Percentiles rank a stretch among this genome's conserved stretches.
Evolutionary conservation across 2,888 invertebrate genomes (phyloP).

Genomic region (Caenorhabditis sp.): DNA sequence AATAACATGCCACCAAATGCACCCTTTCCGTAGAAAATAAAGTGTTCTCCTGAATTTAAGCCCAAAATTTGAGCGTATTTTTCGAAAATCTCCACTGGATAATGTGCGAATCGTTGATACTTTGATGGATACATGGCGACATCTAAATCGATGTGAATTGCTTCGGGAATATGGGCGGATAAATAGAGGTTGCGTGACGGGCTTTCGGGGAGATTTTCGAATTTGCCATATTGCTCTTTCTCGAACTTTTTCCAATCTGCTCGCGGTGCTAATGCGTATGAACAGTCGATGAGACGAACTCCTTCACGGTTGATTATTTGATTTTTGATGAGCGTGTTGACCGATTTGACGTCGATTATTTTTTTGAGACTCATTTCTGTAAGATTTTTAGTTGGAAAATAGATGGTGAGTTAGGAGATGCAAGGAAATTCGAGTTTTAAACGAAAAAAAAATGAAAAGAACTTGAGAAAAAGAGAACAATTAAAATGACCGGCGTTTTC

Average conservation of each 20-base stretch:
- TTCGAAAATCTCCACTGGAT: conserved; percentile 58
- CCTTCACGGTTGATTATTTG: conserved; percentile 51
- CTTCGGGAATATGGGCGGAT: conserved; percentile 56
- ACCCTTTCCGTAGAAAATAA: conserved; percentile 62
- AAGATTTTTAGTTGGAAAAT: background rate
- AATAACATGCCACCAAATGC: conserved; percentile 65
- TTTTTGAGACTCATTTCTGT: conserved; percentile 44
- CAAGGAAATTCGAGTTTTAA: background rate
- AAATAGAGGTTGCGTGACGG: conserved; percentile 48
- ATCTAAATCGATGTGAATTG: conserved; percentile 59
- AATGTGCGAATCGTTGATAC: conserved; percentile 58
- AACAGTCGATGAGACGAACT: conserved; percentile 56
- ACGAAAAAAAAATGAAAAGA: background rate
- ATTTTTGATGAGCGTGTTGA: conserved; percentile 38
- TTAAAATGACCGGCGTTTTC: background rate
- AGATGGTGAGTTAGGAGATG: background rate
- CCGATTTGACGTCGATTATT: conserved; percentile 38
- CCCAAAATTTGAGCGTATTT: conserved; percentile 58
- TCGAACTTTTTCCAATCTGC: conserved; percentile 56
- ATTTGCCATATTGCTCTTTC: conserved; percentile 56
- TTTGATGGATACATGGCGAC: conserved; percentile 60
- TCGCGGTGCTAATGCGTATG: conserved; percentile 45
- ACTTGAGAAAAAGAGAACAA: background rate
- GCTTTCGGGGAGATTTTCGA: conserved; percentile 44
- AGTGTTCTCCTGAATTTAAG: conserved; percentile 57